Percentiles rank a stretch among this genome's conserved stretches.
Evolutionary conservation across 2,113 vertebrate genomes (phyloP).

Genomic region (Falcunculus frontatus): DNA sequence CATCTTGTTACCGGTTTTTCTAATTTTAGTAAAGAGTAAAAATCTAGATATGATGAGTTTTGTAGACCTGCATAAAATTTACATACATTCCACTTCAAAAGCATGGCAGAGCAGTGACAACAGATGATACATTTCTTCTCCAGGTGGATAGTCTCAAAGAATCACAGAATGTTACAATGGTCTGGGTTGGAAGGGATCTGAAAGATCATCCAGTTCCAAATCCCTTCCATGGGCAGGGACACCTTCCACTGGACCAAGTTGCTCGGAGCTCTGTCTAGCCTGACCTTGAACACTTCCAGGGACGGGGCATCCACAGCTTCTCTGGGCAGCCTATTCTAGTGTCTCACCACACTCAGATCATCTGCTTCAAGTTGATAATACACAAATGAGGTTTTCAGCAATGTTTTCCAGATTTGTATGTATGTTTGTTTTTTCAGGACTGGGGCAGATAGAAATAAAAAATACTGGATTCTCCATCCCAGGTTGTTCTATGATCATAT

Average conservation of each 20-base stretch:
- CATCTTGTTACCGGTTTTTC: background rate
- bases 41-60: background rate
- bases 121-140: background rate
- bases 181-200: background rate
- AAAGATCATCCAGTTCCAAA: background rate
- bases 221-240: background rate
- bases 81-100: accelerated
- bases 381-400: background rate
- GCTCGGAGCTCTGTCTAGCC: background rate
- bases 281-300: background rate
- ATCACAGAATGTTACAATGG: background rate
- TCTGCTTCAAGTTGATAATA: background rate
- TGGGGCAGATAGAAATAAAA: background rate
- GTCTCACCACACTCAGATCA: background rate
- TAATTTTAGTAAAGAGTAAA: background rate
- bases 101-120: background rate
- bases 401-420: background rate
- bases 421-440: background rate
- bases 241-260: background rate
- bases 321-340: background rate
- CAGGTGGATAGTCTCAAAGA: background rate
- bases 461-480: background rate
- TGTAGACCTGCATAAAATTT: background rate
- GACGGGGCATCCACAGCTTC: background rate
- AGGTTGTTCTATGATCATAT: background rate